These are phyloP conservation scores for Leucophenga montana DNA, from an alignment of 2,888 invertebrate species.

Conservation along the genomic window DNA sequence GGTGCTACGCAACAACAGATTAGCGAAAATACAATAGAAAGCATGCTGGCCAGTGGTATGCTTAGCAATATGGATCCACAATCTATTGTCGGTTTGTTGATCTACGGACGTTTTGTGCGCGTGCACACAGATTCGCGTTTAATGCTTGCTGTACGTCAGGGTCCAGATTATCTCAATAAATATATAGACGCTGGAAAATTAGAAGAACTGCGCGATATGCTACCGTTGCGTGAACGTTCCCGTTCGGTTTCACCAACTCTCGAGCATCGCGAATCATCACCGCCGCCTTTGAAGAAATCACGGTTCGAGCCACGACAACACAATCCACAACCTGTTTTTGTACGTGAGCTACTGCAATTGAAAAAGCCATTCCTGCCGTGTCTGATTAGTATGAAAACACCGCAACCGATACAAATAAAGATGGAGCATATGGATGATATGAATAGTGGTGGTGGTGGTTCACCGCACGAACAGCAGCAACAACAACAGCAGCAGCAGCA, in stretches of 20 bases:
- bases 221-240: slow-evolving; percentile 78
- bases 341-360: slow-evolving; percentile 62
- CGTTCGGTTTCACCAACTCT: slow-evolving; percentile 65
- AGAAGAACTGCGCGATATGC: slow-evolving; percentile 85
- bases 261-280: slow-evolving; percentile 57
- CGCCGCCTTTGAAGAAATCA: slow-evolving; percentile 68
- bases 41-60: slow-evolving; percentile 77
- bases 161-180: slow-evolving; percentile 83
- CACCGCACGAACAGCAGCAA: slow-evolving; percentile 46
- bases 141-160: slow-evolving; percentile 84
- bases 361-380: slow-evolving; percentile 69
- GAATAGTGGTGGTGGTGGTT: slow-evolving; percentile 42
- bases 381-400: slow-evolving; percentile 64
- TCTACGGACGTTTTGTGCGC: slow-evolving; percentile 87
- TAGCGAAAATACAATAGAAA: slow-evolving; percentile 82
- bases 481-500: slow-evolving; percentile 41
- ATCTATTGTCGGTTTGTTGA: slow-evolving; percentile 86
- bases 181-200: slow-evolving; percentile 87
- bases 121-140: slow-evolving; percentile 85
- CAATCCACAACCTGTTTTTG: slow-evolving; percentile 69
- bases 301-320: slow-evolving; percentile 71
- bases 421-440: slow-evolving; percentile 52
- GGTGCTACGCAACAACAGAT: slow-evolving; percentile 77
- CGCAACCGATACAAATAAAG: slow-evolving; percentile 51
- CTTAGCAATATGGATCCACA: slow-evolving; percentile 84